Evolutionary conservation across 2,888 invertebrate species (phyloP), one percentile per base, ranked within the genome.

Genomic region (Luperina testacea): DNA sequence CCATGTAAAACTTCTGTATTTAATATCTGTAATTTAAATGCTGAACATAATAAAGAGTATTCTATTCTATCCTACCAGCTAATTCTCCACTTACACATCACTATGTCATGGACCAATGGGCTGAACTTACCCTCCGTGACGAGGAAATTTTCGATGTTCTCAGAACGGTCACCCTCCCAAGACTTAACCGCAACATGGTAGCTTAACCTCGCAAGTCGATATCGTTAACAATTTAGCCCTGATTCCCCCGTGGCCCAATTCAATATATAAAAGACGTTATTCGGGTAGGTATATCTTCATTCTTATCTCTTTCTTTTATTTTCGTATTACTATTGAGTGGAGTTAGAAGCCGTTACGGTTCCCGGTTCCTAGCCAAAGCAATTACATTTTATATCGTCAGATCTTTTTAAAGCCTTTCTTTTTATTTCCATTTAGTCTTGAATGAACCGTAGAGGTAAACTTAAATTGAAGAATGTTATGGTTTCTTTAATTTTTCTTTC

Each of bases 331-430:
- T 87, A 87, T 79, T 86, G 77, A 80, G 81, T 76, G 75, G 68
- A 84, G 81, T 79, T 79, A 84, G 81, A 73, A 68, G 73, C 79
- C 73, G 85, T 84, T 87, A 84, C 79, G 81, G 77, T 77, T 87
- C 84, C 81, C 79, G 71, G 78, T 83, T 82, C 72, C 72, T 82
- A 77, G 84, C 80, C 82, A 87, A 81, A 82, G 80, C 83, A 84
- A 86, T 86, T 82, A 81, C 78, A 84, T 86, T 87, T 81, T 86
- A 85, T 87, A 87, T 81, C 77, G 73, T 81, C 69, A 84, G 77
- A 86, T 82, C 86, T 82, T 87, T 59, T 86, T 78, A 82, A 78
- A 88, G 79, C 64, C 70, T 84, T 84, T 73, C 77, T 79, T 86
- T 78, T 86, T 70, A 84, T 80, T 85, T 87, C 75, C 71, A 64